Base-by-base conservation (phyloP, 1,140 invertebrate genomes). In the Zophobas atratus region DNA sequence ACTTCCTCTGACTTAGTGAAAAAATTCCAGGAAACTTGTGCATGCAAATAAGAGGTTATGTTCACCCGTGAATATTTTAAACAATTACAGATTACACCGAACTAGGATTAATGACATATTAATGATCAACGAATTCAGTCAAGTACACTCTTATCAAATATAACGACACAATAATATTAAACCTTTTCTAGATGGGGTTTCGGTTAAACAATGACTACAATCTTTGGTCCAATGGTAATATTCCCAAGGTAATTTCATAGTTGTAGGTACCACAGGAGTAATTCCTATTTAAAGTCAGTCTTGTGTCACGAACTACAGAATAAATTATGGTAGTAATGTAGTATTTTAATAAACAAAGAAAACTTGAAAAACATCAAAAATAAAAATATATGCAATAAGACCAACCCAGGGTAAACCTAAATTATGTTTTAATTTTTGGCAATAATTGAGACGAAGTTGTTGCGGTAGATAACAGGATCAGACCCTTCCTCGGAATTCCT, bases 191-290 rank as follows among this genome's bases (percentile, higher is more conserved):
- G 90, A 84, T 89, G 82, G 97, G 97, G 1, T 98, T 98, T 84
- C 86, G 90, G 36, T 86, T 98, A 0, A 96, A 94, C 81, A 95
- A 95, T 87, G 91, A 93, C 1, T 85, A 91, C 90, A 63, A 87
- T 97, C 0, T 79, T 97, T 32, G 97, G 97, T 1, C 94, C 97
- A 1, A 91, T 95, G 84, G 89, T 91, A 0, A 90, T 96, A 78
- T 98, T 98, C 87, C 93, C 96, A 33, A 91, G 88, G 90, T 91
- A 84, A 73, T 39, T 0, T 56, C 35, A 43, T 48, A 56, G 6
- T 39, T 8, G 51, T 6, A 8, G 49, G 38, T 20, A 36, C 35
- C 46, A 20, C 20, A 20, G 20, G 20, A 20, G 0, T 20, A 20
- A 20, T 20, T 20, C 20, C 20, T 20, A 20, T 20, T 20, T 20